Evolutionary conservation across 1,140 invertebrate species (phyloP).

Genomic region (Leptoteleia sp.): DNA sequence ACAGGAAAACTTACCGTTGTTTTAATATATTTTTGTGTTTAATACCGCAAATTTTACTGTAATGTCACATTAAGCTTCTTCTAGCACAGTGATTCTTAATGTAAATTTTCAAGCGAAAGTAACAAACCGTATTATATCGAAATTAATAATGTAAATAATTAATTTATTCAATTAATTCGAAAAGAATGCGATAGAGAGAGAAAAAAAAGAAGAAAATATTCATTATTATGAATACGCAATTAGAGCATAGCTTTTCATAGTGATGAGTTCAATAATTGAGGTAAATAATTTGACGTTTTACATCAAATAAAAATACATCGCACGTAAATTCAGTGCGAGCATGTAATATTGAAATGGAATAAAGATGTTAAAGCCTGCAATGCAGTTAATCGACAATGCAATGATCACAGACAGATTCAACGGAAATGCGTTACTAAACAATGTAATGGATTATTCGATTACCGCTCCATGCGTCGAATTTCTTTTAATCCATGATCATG

Average conservation of each 20-base stretch:
- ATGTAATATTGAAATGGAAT: conserved; percentile 51
- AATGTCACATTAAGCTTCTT: too few species aligned
- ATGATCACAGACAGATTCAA: conserved; percentile 42
- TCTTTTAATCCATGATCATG: conserved; percentile 43
- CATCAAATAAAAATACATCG: conserved; percentile 51
- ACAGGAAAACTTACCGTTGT: too few species aligned
- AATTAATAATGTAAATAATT: too few species aligned
- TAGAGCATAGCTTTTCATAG: conserved; percentile 4
- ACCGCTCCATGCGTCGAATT: conserved; percentile 46
- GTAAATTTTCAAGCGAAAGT: too few species aligned
- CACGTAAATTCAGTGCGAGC: conserved; percentile 42
- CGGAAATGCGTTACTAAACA: conserved; percentile 50
- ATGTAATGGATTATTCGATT: conserved; percentile 54
- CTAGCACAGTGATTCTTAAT: too few species aligned
- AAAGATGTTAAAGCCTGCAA: conserved; percentile 53
- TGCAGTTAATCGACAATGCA: conserved; percentile 55
- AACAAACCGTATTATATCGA: too few species aligned
- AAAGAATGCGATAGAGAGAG: too few species aligned
- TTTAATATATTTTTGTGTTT: too few species aligned
- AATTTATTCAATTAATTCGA: too few species aligned
- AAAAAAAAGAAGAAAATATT: too few species aligned
- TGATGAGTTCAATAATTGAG: conserved; percentile 27
- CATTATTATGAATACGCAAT: conserved; percentile 3
- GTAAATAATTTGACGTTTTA: conserved; percentile 55
- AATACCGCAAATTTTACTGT: too few species aligned